Evolutionary conservation across 2,797 vertebrate species (phyloP).

Genomic region (Lophius americanus): DNA sequence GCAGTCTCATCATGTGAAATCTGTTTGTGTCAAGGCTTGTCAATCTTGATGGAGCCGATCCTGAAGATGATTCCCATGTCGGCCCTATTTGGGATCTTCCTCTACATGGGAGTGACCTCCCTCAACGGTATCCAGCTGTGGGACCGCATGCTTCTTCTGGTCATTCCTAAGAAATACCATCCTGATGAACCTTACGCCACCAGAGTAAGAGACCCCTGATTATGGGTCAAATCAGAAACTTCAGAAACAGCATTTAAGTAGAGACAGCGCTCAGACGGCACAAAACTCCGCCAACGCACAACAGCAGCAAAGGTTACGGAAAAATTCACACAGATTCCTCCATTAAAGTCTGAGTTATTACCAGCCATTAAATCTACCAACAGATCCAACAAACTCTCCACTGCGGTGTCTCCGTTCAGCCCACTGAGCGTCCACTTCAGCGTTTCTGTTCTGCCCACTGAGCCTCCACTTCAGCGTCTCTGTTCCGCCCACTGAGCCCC

Average conservation of each 20-base stretch:
- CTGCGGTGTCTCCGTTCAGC: too few relatives aligned
- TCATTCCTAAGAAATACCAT: constrained; percentile 94
- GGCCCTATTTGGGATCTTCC: constrained; percentile 95
- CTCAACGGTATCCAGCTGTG: constrained; percentile 95
- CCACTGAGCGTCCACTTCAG: too few relatives aligned
- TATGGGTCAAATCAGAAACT: not conserved
- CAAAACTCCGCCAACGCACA: too few relatives aligned
- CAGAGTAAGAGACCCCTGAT: constrained; percentile 76
- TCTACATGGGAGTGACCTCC: constrained; percentile 98
- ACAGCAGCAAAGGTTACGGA: too few relatives aligned
- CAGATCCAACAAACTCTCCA: too few relatives aligned
- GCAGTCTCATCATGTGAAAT: not conserved
- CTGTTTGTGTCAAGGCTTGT: constrained; percentile 83
- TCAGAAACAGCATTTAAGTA: not conserved
- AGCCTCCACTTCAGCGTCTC: too few relatives aligned
- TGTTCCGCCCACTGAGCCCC: too few relatives aligned
- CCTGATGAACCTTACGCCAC: constrained; percentile 87
- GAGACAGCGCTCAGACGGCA: too few relatives aligned
- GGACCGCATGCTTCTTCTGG: constrained; percentile 90
- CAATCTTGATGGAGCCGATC: constrained; percentile 95
- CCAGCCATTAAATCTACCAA: too few relatives aligned
- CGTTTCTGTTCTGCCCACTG: too few relatives aligned
- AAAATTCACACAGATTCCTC: too few relatives aligned
- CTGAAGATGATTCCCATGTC: constrained; percentile 91
- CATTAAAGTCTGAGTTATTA: too few relatives aligned